Conservation (phyloP, 30 jellyfish, hydroid and myxozoan species). For the Catostylus mosaicus region DNA sequence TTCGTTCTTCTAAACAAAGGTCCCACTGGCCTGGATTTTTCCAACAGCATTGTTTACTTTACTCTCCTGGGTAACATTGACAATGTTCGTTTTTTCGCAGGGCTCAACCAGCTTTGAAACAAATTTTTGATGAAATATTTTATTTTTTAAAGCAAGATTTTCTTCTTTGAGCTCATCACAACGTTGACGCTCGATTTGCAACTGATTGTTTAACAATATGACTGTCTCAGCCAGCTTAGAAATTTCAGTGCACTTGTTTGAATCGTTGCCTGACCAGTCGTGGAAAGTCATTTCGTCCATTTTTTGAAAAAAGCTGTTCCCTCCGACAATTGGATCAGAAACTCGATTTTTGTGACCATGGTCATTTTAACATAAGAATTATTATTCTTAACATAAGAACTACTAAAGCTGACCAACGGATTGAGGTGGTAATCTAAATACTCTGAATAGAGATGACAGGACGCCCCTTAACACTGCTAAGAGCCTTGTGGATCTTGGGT, state of each 20-base stretch:
- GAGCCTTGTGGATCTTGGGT: too few species aligned
- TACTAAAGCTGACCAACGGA: too few species aligned
- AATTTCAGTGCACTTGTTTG: neutral
- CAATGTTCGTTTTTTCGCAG: neutral
- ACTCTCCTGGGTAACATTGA: neutral
- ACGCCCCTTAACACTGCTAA: too few species aligned
- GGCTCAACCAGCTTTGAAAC: neutral
- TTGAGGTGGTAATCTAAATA: too few species aligned
- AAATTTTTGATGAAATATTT: neutral
- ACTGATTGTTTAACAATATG: neutral
- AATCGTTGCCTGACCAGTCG: neutral
- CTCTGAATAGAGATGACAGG: too few species aligned
- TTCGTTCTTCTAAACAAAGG: neutral
- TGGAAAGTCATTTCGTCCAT: neutral
- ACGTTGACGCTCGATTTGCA: neutral
- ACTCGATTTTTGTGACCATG: too few species aligned
- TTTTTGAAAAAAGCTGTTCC: neutral
- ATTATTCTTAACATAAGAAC: too few species aligned
- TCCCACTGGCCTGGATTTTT: neutral
- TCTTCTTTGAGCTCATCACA: conserved; percentile 2
- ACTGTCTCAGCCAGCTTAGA: neutral
- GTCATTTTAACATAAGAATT: too few species aligned
- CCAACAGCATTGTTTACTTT: neutral
- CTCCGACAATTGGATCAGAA: neutral
- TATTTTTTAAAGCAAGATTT: neutral